Evolutionary conservation across 2,797 vertebrate species (phyloP).

Genomic region (Bryconaethiops microstoma): DNA sequence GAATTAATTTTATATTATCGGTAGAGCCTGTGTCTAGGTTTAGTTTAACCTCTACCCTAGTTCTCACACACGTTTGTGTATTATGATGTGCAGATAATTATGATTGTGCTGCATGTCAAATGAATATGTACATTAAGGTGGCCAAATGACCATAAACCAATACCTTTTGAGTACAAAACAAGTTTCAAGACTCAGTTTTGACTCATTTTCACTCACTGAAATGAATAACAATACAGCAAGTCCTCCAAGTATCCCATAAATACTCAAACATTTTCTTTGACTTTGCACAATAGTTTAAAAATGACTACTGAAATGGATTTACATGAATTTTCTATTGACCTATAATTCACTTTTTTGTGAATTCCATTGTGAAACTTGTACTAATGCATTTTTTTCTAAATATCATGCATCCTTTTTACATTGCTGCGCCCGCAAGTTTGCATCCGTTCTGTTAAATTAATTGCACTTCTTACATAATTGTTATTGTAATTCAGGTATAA

Average conservation of each 20-base stretch:
- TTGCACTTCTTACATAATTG: slow-evolving; percentile 7
- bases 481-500: slow-evolving; percentile 25
- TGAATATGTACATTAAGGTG: slow-evolving; percentile 83
- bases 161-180: slow-evolving; percentile 73
- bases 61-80: slow-evolving; percentile 79
- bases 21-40: slow-evolving; percentile 82
- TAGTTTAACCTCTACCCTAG: slow-evolving; percentile 70
- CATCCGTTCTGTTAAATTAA: slow-evolving; percentile 15
- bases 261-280: neutral
- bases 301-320: slow-evolving; percentile 3
- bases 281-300: neutral
- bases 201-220: slow-evolving; percentile 60
- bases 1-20: slow-evolving; percentile 76
- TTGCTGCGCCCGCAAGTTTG: neutral
- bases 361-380: neutral
- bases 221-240: slow-evolving; percentile 3
- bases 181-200: slow-evolving; percentile 64
- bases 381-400: neutral
- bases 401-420: neutral
- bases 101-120: slow-evolving; percentile 85
- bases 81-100: slow-evolving; percentile 81
- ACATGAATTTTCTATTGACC: neutral
- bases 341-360: neutral
- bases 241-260: neutral
- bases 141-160: slow-evolving; percentile 77